Base-by-base conservation (phyloP, 1,140 invertebrate species). In the Bombus polaris region DNA sequence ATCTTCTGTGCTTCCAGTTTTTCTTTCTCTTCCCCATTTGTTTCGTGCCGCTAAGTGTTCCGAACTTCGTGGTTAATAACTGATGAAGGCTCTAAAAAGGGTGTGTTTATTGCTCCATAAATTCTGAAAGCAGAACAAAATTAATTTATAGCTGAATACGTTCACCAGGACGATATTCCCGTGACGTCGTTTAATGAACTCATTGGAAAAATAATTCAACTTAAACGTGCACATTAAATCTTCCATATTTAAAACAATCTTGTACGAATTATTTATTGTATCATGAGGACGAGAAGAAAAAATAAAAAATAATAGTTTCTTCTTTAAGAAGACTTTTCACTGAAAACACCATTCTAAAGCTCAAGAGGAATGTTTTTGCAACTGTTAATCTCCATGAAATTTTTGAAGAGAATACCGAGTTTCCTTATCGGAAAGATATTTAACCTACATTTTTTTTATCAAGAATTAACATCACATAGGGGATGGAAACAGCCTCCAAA, bases 31-130 rank as follows among this genome's bases (percentile, higher is more conserved):
- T 79, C 32, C 13, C 4, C 0, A 0, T 6, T 28, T 57, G 2
- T 57, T 22, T 39, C 15, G 0, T 15, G 5, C 8, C 18, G 15
- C 32, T 8, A 44, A 78, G n/a, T 37, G 47, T 66, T 8, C 18
- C 65, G 32, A 78, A 42, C 44, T 32, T 71, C 5, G 37, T 39
- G 28, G 57, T 73, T 82, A 82, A 82, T 82, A 53, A 53, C 47
- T 65, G 42, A 59, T 28, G 53, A 6, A 65, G 37, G 28, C 71
- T 32, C 4, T 32, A 32, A 39, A 28, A 74, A 82, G 32, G 6
- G 22, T 13, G 39, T 28, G n/a, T 65, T 74, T 57, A 65, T 65
- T 8, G 15, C 44, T 35, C 32, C 57, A 42, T 22, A n/a, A 25
- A 81, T 42, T 39, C 47, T 32, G 35, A 44, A 32, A 66, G 39